Evolutionary conservation across 2,797 vertebrate species (phyloP).

Genomic region (Ispidina lecontei): DNA sequence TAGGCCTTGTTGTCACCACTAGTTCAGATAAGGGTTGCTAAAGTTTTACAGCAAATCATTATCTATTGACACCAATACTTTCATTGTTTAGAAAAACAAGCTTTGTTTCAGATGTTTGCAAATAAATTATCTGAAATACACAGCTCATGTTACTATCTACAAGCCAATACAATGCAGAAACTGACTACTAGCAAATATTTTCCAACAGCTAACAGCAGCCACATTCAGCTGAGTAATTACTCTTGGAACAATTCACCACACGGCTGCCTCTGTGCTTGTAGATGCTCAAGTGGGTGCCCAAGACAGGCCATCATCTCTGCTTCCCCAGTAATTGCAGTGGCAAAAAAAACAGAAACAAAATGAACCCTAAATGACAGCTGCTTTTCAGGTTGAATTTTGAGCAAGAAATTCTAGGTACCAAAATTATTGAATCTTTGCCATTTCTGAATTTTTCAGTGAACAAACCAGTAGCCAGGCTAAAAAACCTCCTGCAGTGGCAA

Average conservation of each 20-base stretch:
- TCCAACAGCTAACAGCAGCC: not conserved
- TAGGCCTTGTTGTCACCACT: not conserved
- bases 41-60: not conserved
- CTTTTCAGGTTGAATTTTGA: not conserved
- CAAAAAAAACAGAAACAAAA: not conserved
- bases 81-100: not conserved
- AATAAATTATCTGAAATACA: not conserved
- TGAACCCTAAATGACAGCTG: not conserved
- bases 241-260: not conserved
- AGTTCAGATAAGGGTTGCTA: not conserved
- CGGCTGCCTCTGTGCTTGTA: not conserved
- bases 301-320: not conserved
- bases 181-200: conserved; percentile 16
- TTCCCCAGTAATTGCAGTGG: not conserved
- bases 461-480: not conserved
- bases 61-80: not conserved
- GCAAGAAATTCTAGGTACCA: not conserved
- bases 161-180: not conserved
- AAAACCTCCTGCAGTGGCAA: not conserved
- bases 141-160: not conserved
- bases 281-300: not conserved
- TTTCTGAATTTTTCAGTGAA: not conserved
- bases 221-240: not conserved
- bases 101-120: not conserved
- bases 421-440: not conserved